Percentiles rank a stretch among this genome's conserved stretches.
phyloP scores from a whole-genome alignment of 2,113 vertebrate species.

The Anser brachyrhynchus region DNA sequence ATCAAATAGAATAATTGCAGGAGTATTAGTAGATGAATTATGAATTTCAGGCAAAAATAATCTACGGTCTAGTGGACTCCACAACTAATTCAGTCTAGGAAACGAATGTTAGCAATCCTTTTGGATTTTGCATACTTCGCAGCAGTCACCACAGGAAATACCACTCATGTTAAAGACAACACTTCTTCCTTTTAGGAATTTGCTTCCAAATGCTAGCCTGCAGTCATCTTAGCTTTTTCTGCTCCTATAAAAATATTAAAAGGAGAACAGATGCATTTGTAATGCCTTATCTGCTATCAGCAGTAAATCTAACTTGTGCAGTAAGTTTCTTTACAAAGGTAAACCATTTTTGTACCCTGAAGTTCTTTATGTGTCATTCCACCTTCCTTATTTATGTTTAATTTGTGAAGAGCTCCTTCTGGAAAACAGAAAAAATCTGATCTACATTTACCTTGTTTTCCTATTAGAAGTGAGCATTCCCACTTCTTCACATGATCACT shows the following conservation, averaged over 20 bases:
- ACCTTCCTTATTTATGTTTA: background rate
- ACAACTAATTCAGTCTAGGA: conserved; percentile 9
- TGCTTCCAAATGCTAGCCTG: background rate
- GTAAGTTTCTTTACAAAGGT: background rate
- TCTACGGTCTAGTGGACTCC: background rate
- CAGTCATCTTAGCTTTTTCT: background rate
- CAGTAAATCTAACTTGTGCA: background rate
- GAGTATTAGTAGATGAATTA: conserved; percentile 8
- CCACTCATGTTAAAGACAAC: background rate
- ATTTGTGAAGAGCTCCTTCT: background rate
- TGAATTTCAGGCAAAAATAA: conserved; percentile 26
- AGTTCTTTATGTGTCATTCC: background rate
- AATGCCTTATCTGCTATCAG: background rate
- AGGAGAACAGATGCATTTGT: background rate
- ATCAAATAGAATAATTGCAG: conserved; percentile 33
- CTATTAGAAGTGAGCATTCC: background rate
- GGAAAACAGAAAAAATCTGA: background rate
- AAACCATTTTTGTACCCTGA: background rate
- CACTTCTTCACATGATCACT: background rate
- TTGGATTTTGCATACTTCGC: background rate
- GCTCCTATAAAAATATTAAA: background rate
- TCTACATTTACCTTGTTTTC: background rate
- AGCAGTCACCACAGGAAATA: conserved; percentile 1
- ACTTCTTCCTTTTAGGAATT: background rate
- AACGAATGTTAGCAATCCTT: background rate